Evolutionary conservation across 2,888 invertebrate genomes (phyloP).

Genomic region (Dendrolimus houi): DNA sequence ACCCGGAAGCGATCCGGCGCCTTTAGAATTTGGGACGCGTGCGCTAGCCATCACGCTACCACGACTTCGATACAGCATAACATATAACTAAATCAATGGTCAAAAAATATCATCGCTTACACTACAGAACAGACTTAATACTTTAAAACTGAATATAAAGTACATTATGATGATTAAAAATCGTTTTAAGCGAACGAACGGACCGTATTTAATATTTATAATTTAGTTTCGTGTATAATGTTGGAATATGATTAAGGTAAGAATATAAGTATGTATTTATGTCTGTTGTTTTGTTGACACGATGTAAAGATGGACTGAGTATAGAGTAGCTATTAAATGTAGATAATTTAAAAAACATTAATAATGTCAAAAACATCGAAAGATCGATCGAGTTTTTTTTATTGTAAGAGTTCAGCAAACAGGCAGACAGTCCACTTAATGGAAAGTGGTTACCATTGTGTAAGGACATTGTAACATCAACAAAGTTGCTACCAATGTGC

Average conservation of each 20-base stretch:
- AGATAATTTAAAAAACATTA: neutral
- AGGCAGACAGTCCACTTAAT: no score
- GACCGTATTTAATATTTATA: constrained; percentile 50
- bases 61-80: no score
- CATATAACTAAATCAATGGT: no score
- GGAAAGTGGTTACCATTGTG: no score
- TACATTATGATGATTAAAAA: constrained; percentile 47
- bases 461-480: no score
- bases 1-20: no score
- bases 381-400: neutral
- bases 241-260: constrained; percentile 27
- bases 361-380: neutral
- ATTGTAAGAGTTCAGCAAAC: no score
- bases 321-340: constrained; percentile 10
- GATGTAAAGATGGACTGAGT: constrained; percentile 17
- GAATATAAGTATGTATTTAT: constrained; percentile 5
- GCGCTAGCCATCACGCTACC: no score
- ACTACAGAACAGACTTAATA: constrained; percentile 10
- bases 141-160: constrained; percentile 31
- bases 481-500: no score
- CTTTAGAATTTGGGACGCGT: no score
- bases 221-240: constrained; percentile 30
- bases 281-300: constrained; percentile 33
- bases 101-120: neutral
- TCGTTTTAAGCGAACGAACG: constrained; percentile 26